Conservation (phyloP, 1,140 invertebrate genomes). For the Pygmarrhopalites habei region DNA sequence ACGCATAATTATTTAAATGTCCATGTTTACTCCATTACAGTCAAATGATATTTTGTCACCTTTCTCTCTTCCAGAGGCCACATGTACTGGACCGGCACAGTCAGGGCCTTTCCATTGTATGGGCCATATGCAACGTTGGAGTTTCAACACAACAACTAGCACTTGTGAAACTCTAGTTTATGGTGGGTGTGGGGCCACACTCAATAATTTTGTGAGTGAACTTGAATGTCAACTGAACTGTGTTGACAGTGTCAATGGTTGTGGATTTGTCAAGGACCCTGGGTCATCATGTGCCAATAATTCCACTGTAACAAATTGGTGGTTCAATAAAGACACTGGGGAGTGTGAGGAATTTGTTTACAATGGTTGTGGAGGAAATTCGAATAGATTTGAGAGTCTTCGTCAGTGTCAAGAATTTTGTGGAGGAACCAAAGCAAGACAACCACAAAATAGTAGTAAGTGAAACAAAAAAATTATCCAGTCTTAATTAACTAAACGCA, state of each 20-base stretch:
- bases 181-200: conserved; percentile 34
- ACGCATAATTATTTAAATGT: no score
- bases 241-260: conserved; percentile 13
- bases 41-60: no score
- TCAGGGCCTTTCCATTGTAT: conserved; percentile 26
- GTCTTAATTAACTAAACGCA: no score
- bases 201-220: conserved; percentile 34
- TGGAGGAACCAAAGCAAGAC: conserved; percentile 1
- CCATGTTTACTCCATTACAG: no score
- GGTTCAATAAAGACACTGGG: conserved; percentile 31
- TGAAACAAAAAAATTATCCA: no score
- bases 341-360: conserved; percentile 43
- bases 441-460: conserved; percentile 7
- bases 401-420: conserved; percentile 38
- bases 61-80: no score
- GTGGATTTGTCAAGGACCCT: conserved; percentile 5
- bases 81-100: not conserved
- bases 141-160: conserved; percentile 25
- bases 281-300: conserved; percentile 24
- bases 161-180: conserved; percentile 35
- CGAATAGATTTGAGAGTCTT: conserved; percentile 41
- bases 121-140: conserved; percentile 33
- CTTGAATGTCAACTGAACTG: conserved; percentile 24
- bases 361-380: conserved; percentile 43
- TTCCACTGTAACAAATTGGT: conserved; percentile 17